A percentile compares a stretch with the other conserved stretches of the same genome.
Evolutionary conservation across 2,797 vertebrate species (phyloP).

Genomic region (Coilia nasus): DNA sequence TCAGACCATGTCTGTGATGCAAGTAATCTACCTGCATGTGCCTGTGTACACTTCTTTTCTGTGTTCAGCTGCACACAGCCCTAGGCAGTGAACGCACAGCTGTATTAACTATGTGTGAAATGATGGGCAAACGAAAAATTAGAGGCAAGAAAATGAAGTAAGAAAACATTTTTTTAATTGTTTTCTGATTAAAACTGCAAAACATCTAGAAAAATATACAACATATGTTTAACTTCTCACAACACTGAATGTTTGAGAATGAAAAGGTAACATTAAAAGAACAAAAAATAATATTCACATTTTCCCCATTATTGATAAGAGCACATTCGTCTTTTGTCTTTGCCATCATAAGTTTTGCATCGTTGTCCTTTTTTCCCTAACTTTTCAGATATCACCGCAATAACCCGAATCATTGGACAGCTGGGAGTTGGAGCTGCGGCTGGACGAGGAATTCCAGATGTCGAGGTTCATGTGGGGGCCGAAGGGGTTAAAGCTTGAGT

Average conservation of each 20-base stretch:
- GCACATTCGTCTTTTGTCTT: slow-evolving; percentile 76
- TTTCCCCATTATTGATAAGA: slow-evolving; percentile 61
- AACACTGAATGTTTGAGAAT: slow-evolving; percentile 73
- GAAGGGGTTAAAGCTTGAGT: slow-evolving; percentile 93
- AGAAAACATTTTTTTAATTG: slow-evolving; percentile 77
- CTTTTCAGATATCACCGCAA: slow-evolving; percentile 81
- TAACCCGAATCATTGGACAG: slow-evolving; percentile 95
- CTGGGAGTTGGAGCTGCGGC: slow-evolving; percentile 90
- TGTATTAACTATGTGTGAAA: slow-evolving; percentile 21
- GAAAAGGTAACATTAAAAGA: slow-evolving; percentile 35
- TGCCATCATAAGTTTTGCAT: slow-evolving; percentile 69
- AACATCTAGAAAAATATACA: slow-evolving; percentile 90
- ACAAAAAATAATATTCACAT: slow-evolving; percentile 71
- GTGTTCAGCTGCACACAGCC: too few species aligned
- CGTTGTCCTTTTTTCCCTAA: slow-evolving; percentile 63
- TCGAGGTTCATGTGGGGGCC: slow-evolving; percentile 98
- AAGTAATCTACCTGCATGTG: too few species aligned
- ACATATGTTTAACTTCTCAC: slow-evolving; percentile 82
- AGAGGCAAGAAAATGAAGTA: slow-evolving; percentile 62
- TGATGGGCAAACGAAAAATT: background rate
- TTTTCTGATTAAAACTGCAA: slow-evolving; percentile 83
- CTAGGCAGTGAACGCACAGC: background rate
- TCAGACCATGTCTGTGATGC: too few species aligned
- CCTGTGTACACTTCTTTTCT: too few species aligned
- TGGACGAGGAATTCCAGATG: slow-evolving; percentile 95